phyloP scores from a whole-genome alignment of 2,113 vertebrate genomes.

The Patagioenas fasciata region DNA sequence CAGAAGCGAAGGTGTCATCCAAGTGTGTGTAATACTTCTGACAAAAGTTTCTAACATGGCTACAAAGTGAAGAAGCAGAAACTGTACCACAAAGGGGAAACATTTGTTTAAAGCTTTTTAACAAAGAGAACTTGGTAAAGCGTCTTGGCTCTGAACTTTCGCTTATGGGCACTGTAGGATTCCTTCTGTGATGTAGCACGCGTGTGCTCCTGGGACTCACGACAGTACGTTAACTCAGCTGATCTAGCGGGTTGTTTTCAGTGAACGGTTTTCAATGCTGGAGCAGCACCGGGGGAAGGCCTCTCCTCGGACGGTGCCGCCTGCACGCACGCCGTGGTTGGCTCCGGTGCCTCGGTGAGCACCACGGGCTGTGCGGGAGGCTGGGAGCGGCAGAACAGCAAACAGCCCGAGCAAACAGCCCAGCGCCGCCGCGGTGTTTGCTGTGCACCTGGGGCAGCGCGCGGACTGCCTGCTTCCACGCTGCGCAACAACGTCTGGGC shows the following conservation, averaged over 20 bases:
- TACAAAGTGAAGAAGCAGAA: neutral
- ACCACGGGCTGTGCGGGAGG: slow-evolving; percentile 24
- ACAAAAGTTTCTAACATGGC: neutral
- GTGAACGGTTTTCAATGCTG: no score
- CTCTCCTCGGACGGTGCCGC: neutral
- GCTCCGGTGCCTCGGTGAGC: slow-evolving; percentile 41
- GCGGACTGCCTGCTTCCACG: neutral
- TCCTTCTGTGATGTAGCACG: neutral
- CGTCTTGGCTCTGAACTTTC: neutral
- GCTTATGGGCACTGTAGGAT: neutral
- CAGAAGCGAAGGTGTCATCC: neutral
- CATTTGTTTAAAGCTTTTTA: neutral
- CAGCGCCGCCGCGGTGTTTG: neutral
- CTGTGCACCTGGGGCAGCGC: slow-evolving; percentile 8
- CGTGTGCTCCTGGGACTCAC: neutral
- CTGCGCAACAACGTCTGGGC: neutral
- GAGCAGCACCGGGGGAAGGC: neutral
- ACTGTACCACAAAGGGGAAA: neutral
- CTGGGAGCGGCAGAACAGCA: slow-evolving; percentile 66
- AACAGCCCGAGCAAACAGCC: slow-evolving; percentile 79
- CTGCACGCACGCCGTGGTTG: neutral
- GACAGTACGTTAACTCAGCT: neutral
- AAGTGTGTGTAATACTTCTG: neutral
- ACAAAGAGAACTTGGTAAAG: neutral
- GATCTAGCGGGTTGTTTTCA: neutral